phyloP scores from a whole-genome alignment of 2,888 invertebrate species.

The Dusona sp. region DNA sequence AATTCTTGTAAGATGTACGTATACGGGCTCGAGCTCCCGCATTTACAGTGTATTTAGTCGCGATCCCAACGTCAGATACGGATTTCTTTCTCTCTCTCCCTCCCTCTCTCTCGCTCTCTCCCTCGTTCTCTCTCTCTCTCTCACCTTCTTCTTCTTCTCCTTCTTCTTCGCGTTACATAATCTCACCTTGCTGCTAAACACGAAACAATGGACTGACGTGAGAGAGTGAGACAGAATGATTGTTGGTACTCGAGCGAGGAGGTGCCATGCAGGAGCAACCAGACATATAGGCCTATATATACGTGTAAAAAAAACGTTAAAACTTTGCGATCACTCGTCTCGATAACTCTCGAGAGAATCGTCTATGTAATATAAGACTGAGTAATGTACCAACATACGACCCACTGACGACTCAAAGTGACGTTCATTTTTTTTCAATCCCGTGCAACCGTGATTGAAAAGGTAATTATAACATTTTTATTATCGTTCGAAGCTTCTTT shows the following conservation, averaged over 20 bases:
- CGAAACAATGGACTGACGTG: constrained; percentile 81
- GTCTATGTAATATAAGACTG: constrained; percentile 49
- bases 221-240: constrained; percentile 69
- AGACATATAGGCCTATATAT: constrained; percentile 47
- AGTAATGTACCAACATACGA: constrained; percentile 64
- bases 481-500: background rate
- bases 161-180: constrained; percentile 78
- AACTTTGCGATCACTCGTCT: constrained; percentile 63
- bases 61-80: constrained; percentile 76
- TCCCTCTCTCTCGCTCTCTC: background rate
- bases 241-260: constrained; percentile 53
- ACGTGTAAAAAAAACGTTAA: constrained; percentile 32
- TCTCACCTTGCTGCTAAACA: constrained; percentile 82
- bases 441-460: background rate
- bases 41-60: constrained; percentile 74
- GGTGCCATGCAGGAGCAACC: constrained; percentile 48
- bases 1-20: constrained; percentile 44
- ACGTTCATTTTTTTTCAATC: constrained; percentile 18
- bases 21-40: constrained; percentile 69
- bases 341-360: constrained; percentile 65
- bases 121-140: constrained; percentile 46
- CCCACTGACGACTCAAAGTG: constrained; percentile 61
- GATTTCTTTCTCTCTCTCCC: constrained; percentile 64
- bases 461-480: background rate
- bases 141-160: constrained; percentile 12